phyloP scores from a whole-genome alignment of 2,113 vertebrate species.

The Microcebus jonahi region DNA sequence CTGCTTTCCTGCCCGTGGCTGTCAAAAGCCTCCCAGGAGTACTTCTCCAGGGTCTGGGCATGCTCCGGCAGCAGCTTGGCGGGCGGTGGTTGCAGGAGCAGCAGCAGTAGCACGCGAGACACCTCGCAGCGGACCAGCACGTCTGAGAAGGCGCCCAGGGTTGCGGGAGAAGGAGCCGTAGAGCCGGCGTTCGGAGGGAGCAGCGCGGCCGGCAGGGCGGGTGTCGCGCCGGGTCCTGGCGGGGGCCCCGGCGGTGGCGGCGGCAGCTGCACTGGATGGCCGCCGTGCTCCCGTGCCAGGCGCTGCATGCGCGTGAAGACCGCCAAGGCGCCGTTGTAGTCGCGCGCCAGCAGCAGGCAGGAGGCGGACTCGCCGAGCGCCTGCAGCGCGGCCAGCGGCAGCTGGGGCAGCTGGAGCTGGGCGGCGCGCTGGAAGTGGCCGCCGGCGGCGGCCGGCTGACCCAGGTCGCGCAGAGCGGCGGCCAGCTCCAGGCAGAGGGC shows the following conservation, averaged over 20 bases:
- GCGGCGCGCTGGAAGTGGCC: constrained; percentile 92
- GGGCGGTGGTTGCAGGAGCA: too few relatives aligned
- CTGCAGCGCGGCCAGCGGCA: constrained; percentile 87
- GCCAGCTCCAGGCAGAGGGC: constrained; percentile 93
- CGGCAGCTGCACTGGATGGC: constrained; percentile 54
- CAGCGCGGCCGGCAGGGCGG: too few relatives aligned
- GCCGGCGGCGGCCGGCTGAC: constrained; percentile 89
- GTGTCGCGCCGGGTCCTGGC: too few relatives aligned
- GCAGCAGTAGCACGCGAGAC: too few relatives aligned
- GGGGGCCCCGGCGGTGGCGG: constrained; percentile 83
- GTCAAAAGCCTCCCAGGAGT: too few relatives aligned
- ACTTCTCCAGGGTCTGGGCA: too few relatives aligned
- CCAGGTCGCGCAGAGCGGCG: constrained; percentile 90
- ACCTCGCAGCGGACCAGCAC: too few relatives aligned
- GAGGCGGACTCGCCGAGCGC: constrained; percentile 92
- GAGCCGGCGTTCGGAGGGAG: too few relatives aligned
- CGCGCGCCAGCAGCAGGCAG: constrained; percentile 91
- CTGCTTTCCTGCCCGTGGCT: too few relatives aligned
- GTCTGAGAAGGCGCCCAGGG: too few relatives aligned
- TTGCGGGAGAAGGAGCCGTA: too few relatives aligned
- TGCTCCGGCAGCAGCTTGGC: too few relatives aligned
- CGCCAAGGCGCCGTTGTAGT: constrained; percentile 89
- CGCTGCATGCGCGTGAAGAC: constrained; percentile 93
- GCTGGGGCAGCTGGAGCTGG: constrained; percentile 86
- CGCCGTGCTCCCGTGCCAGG: constrained; percentile 67